These are phyloP conservation scores for Prunella fulvescens DNA, from an alignment of 2,113 vertebrate species.

Conservation along the genomic window DNA sequence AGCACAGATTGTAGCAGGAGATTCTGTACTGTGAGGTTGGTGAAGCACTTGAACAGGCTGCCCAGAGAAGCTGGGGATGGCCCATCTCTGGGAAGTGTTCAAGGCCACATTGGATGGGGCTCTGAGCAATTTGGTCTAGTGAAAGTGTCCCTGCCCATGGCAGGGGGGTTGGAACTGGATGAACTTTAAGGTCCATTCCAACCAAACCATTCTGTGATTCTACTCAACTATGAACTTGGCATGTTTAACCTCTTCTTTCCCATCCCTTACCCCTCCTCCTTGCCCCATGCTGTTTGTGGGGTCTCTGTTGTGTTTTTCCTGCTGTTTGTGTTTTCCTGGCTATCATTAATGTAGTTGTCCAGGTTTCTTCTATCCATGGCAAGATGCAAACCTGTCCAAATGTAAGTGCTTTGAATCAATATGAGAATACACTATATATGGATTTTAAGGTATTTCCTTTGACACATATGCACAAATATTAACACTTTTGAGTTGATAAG, in stretches of 20 bases:
- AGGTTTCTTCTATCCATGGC: neutral
- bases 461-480: neutral
- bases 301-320: neutral
- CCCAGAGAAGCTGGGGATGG: rapidly evolving
- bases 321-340: neutral
- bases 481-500: neutral
- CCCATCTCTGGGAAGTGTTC: neutral
- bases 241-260: neutral
- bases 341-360: neutral
- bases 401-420: neutral
- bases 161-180: neutral
- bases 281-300: neutral
- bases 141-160: neutral
- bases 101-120: neutral
- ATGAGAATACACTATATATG: neutral
- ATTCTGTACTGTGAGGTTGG: neutral
- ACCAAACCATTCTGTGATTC: neutral
- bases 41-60: neutral
- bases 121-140: neutral
- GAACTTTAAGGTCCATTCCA: neutral
- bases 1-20: rapidly evolving
- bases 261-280: neutral
- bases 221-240: neutral
- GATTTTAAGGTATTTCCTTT: neutral
- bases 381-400: neutral